Conservation (phyloP, 2,888 invertebrate species). For the Eulithis testata region DNA sequence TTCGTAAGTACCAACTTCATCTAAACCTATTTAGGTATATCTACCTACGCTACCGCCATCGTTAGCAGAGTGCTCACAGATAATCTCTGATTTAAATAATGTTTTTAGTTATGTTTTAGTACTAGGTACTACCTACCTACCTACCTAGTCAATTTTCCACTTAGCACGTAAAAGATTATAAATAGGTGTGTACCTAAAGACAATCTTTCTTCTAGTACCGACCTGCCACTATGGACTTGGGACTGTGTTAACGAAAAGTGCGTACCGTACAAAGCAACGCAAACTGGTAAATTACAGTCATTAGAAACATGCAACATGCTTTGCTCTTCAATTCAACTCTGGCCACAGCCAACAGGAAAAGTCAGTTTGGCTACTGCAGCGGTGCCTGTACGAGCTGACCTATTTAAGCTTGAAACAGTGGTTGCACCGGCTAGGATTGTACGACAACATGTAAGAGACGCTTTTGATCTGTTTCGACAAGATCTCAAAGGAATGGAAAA, state of each 20-base stretch:
- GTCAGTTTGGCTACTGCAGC: slow-evolving; percentile 87
- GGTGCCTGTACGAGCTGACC: slow-evolving; percentile 83
- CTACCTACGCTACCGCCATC: no score
- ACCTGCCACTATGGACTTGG: slow-evolving; percentile 89
- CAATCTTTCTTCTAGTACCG: slow-evolving; percentile 50
- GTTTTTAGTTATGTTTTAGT: no score
- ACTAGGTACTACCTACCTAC: no score
- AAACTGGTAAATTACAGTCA: slow-evolving; percentile 76
- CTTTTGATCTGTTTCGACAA: slow-evolving; percentile 76
- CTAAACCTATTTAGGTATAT: no score
- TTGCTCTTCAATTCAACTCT: slow-evolving; percentile 89
- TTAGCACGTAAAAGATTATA: no score
- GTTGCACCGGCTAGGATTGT: slow-evolving; percentile 61
- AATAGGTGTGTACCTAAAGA: no score
- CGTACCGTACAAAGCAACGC: slow-evolving; percentile 75
- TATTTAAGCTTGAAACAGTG: slow-evolving; percentile 74
- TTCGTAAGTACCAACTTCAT: slow-evolving; percentile 13
- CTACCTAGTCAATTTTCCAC: no score
- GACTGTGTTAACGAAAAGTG: slow-evolving; percentile 88
- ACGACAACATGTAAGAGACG: slow-evolving; percentile 65
- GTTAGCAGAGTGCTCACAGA: no score
- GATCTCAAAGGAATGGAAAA: slow-evolving; percentile 73
- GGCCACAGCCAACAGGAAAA: slow-evolving; percentile 92
- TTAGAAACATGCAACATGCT: slow-evolving; percentile 90
- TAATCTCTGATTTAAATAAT: no score